Conservation (phyloP, 2,888 invertebrate species). For the Dione juno region DNA sequence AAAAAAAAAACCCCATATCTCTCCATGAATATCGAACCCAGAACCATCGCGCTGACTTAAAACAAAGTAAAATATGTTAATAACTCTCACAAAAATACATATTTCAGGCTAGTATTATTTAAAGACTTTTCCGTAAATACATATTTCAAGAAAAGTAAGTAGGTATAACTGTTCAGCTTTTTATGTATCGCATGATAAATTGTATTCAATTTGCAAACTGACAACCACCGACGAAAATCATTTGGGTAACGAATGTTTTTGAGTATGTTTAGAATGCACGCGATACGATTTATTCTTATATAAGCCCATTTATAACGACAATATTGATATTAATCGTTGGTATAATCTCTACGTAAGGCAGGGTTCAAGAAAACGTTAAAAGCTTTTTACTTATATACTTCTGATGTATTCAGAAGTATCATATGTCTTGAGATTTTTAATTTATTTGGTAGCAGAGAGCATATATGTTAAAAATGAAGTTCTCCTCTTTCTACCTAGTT, state of each 20-base stretch:
- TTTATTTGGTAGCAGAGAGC: not conserved
- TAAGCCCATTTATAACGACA: conserved; percentile 31
- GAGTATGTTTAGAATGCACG: conserved; percentile 72
- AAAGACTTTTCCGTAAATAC: conserved; percentile 31
- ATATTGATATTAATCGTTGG: conserved; percentile 31
- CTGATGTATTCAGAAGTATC: not conserved
- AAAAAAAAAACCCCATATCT: too few species aligned
- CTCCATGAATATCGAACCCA: too few species aligned
- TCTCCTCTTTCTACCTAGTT: too few species aligned
- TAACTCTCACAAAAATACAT: not conserved
- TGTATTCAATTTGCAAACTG: conserved; percentile 78
- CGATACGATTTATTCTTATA: conserved; percentile 57
- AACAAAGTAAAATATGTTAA: conserved; percentile 12
- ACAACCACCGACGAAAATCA: conserved; percentile 75
- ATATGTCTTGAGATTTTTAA: not conserved
- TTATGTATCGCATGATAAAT: conserved; percentile 77
- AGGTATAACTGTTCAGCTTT: conserved; percentile 64
- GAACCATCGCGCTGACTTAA: not conserved
- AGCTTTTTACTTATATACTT: not conserved
- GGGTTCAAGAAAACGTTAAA: not conserved
- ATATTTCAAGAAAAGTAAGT: conserved; percentile 57
- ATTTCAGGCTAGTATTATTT: conserved; percentile 12
- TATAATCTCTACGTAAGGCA: not conserved
- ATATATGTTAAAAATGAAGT: too few species aligned
- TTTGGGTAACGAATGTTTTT: conserved; percentile 77